Conservation (phyloP, 2,888 invertebrate species). For the Pandemis cinnamomeana region DNA sequence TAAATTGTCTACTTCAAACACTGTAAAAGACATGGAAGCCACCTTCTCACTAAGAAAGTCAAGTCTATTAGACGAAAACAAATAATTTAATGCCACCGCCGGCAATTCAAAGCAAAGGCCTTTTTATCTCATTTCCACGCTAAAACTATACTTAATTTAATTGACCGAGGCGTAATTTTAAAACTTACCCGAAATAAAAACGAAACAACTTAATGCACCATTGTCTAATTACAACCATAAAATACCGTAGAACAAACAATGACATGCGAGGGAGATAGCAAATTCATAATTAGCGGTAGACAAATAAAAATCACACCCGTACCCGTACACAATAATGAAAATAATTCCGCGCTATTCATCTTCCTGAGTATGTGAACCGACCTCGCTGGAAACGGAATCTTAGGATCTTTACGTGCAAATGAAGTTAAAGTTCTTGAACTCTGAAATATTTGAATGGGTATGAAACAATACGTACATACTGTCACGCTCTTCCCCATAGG, state of each 20-base stretch:
- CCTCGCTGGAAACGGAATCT: conserved; percentile 10
- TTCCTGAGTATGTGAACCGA: conserved; percentile 14
- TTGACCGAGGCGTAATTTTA: conserved; percentile 2
- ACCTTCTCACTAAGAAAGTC: too few relatives aligned
- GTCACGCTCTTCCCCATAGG: too few relatives aligned
- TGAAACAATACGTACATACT: too few relatives aligned
- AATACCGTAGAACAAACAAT: conserved; percentile 35
- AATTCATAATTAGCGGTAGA: conserved; percentile 29
- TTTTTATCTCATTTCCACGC: conserved; percentile 7
- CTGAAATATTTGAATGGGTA: too few relatives aligned
- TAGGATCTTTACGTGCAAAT: background rate
- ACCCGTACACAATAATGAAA: conserved; percentile 9
- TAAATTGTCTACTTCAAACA: too few relatives aligned
- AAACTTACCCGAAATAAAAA: conserved; percentile 1
- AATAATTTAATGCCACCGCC: background rate
- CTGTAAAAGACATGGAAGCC: too few relatives aligned
- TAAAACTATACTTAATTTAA: conserved; percentile 1
- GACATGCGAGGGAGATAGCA: conserved; percentile 16
- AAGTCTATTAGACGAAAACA: too few relatives aligned
- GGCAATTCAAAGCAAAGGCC: background rate
- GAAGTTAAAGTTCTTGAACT: background rate
- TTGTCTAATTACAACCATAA: conserved; percentile 35
- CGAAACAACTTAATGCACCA: conserved; percentile 25
- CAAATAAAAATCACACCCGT: conserved; percentile 33
- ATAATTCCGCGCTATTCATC: conserved; percentile 11